phyloP scores from a whole-genome alignment of 2,113 vertebrate species.

The Thunnus maccoyii region DNA sequence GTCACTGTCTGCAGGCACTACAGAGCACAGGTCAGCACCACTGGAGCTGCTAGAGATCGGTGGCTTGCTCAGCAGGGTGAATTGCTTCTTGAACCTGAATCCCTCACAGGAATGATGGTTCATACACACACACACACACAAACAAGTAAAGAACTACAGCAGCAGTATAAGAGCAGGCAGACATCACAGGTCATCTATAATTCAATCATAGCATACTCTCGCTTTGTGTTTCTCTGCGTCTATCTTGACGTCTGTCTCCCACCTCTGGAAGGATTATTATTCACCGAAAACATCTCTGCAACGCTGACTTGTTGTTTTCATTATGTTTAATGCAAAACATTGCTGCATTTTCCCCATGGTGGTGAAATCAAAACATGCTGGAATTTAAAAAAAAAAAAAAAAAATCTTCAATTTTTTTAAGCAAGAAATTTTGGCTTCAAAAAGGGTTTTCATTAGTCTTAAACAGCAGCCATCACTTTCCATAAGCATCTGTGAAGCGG shows the following conservation, averaged over 20 bases:
- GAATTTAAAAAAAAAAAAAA: not conserved
- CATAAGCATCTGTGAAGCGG: slow-evolving; percentile 5
- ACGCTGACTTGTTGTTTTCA: slow-evolving; percentile 1
- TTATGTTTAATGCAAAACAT: slow-evolving; percentile 9
- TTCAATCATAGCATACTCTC: slow-evolving; percentile 8
- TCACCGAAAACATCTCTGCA: not conserved
- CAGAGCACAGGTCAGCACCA: slow-evolving; percentile 14
- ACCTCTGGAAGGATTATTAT: not conserved
- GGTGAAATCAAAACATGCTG: slow-evolving; percentile 4
- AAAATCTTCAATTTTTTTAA: not conserved
- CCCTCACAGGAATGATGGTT: not conserved
- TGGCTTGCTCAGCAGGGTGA: not conserved
- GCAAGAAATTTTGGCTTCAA: not conserved
- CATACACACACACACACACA: not conserved
- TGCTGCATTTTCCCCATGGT: not conserved
- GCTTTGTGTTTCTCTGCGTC: not conserved
- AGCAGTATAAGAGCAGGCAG: slow-evolving; percentile 17
- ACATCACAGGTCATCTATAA: slow-evolving; percentile 33
- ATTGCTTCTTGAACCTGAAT: slow-evolving; percentile 10
- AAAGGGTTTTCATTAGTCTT: slow-evolving; percentile 13
- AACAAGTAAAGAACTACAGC: slow-evolving; percentile 21
- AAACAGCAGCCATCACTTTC: slow-evolving; percentile 5
- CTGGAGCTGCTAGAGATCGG: slow-evolving; percentile 9
- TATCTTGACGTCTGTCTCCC: not conserved
- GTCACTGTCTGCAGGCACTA: slow-evolving; percentile 14